Percentiles rank a stretch among this genome's conserved stretches.
phyloP scores from a whole-genome alignment of 2,888 invertebrate genomes.

The Amblyjoppa proteus region DNA sequence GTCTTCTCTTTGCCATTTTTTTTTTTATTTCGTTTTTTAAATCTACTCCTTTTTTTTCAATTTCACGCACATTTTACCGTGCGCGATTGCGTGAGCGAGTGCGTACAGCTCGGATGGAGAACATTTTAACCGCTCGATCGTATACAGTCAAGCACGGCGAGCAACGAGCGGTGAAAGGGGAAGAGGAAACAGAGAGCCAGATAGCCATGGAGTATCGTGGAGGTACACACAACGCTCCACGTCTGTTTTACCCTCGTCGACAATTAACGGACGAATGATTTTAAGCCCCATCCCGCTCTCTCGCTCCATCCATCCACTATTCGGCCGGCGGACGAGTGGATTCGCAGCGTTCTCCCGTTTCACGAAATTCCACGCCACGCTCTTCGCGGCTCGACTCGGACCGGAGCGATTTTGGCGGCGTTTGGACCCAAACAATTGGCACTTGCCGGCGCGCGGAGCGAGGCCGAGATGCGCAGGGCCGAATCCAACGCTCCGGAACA shows the following conservation, averaged over 20 bases:
- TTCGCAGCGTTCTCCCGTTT: background rate
- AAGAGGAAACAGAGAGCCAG: constrained; percentile 12
- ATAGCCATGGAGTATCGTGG: background rate
- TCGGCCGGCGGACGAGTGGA: background rate
- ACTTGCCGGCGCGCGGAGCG: background rate
- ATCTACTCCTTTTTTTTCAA: constrained; percentile 30
- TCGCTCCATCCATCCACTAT: background rate
- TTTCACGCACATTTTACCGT: constrained; percentile 28
- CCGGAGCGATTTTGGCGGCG: background rate
- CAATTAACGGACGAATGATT: constrained; percentile 69
- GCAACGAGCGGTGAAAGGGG: constrained; percentile 14
- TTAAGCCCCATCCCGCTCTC: constrained; percentile 41
- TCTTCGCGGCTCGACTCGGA: background rate
- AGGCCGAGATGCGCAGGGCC: background rate
- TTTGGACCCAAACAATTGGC: background rate
- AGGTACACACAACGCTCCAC: constrained; percentile 45
- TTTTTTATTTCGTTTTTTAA: background rate
- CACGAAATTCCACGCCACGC: background rate
- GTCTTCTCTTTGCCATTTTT: constrained; percentile 15
- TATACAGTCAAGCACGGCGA: constrained; percentile 18
- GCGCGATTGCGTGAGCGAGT: constrained; percentile 23
- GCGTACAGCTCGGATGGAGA: constrained; percentile 18
- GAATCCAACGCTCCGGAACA: background rate
- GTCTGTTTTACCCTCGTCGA: constrained; percentile 62
- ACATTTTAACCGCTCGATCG: constrained; percentile 47